phyloP scores from a whole-genome alignment of 2,113 vertebrate genomes.

The Gallinago undulata region DNA sequence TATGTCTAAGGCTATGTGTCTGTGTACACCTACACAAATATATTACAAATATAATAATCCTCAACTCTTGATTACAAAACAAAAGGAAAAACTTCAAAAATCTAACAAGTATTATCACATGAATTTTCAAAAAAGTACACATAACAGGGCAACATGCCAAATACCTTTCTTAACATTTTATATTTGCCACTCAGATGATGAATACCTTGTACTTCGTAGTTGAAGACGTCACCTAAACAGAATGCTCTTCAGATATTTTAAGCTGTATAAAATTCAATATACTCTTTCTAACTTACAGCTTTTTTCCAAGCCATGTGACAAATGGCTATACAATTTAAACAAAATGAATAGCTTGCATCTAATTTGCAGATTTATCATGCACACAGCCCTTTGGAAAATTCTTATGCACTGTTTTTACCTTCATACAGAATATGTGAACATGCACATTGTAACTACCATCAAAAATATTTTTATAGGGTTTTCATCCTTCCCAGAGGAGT shows the following conservation, averaged over 20 bases:
- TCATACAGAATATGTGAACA: background rate
- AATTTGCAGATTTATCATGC: background rate
- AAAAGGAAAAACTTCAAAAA: background rate
- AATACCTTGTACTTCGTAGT: background rate
- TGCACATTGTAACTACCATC: background rate
- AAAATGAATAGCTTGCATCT: background rate
- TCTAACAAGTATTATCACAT: background rate
- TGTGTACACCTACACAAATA: background rate
- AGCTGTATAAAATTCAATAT: background rate
- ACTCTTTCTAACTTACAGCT: background rate
- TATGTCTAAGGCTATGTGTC: background rate
- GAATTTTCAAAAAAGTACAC: background rate
- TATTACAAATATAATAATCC: background rate
- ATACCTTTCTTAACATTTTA: background rate
- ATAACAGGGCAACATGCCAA: background rate
- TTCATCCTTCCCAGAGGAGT: background rate
- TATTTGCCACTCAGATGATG: background rate
- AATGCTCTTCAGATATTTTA: conserved; percentile 12
- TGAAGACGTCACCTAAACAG: background rate
- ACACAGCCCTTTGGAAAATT: background rate
- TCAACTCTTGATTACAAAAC: background rate
- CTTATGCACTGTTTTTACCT: background rate
- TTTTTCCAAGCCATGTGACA: background rate
- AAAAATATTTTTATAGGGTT: background rate
- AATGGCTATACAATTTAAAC: background rate